Percentiles rank a stretch among this genome's conserved stretches.
Evolutionary conservation across 2,797 vertebrate genomes (phyloP).

Genomic region (Xerus rutilus): DNA sequence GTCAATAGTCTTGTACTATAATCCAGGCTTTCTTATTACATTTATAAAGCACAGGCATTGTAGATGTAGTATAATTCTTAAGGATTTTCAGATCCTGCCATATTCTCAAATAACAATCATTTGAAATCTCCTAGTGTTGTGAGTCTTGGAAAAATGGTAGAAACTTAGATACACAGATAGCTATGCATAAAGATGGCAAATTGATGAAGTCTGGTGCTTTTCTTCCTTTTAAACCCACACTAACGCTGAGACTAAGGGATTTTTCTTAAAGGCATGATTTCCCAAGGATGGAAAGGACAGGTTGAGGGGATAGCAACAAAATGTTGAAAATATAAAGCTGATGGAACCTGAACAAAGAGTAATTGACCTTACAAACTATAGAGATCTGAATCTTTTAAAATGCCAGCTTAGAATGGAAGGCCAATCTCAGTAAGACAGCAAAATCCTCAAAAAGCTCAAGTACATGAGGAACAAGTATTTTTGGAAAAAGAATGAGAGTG

Average conservation of each 20-base stretch:
- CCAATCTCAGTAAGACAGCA: neutral
- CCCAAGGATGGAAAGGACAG: neutral
- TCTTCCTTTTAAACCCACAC: neutral
- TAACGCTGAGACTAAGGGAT: neutral
- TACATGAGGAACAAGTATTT: neutral
- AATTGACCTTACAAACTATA: neutral
- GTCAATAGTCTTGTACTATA: neutral
- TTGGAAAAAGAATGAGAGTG: neutral
- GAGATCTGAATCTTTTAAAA: constrained; percentile 35
- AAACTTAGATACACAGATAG: neutral
- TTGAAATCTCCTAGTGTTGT: neutral
- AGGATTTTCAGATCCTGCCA: neutral
- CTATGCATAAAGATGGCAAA: constrained; percentile 1
- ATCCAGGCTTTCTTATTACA: neutral
- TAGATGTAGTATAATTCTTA: neutral
- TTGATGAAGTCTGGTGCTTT: neutral
- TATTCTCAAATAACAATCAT: neutral
- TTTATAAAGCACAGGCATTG: neutral
- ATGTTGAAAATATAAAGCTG: neutral
- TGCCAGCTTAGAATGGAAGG: neutral
- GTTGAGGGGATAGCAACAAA: neutral
- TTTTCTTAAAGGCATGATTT: neutral
- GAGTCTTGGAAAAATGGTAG: neutral
- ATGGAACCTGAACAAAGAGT: neutral
- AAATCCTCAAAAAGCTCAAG: neutral